Base-by-base conservation (phyloP, 2,888 invertebrate species). In the Zygaena filipendulae region DNA sequence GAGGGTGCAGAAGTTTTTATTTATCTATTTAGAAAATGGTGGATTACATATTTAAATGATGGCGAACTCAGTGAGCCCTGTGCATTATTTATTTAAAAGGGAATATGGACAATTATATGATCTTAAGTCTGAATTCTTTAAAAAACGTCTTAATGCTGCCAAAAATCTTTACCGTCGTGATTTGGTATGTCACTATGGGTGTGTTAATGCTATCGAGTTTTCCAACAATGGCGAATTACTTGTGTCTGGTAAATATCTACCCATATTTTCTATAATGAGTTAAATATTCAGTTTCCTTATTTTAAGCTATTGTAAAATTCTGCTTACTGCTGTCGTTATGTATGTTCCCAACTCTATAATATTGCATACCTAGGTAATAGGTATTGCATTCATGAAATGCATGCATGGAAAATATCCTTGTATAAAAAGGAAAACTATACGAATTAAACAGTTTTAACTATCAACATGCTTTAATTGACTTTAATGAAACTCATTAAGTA, bases 191-290 rank as follows among this genome's bases (percentile, higher is more conserved):
- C 96, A 96, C 82, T 96, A 87, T 82, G 96, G 96, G 54, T 97
- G 96, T 84, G 94, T 97, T 32, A 97, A 97, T 82, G 95, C 96
- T 38, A 90, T 96, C 49, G 96, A 96, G 77, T 97, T 96, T 81
- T 95, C 94, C 27, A 84, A 85, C 44, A 88, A 92, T 74, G 95
- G 95, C 47, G 88, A 91, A 69, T 85, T 87, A 49, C 84, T 97
- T 38, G 87, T 91, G 47, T 96, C 96, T 60, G 95, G 95, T 95
- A 81, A 82, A 25, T n/a, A n/a, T n/a, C n/a, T n/a, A n/a, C n/a
- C n/a, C n/a, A n/a, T n/a, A n/a, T n/a, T n/a, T n/a, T n/a, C n/a
- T n/a, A n/a, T n/a, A n/a, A n/a, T n/a, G n/a, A n/a, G n/a, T n/a
- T n/a, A n/a, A n/a, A n/a, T n/a, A n/a, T n/a, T n/a, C n/a, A n/a